Evolutionary conservation across 2,113 vertebrate genomes (phyloP).

Genomic region (Mormyrus iriodes): DNA sequence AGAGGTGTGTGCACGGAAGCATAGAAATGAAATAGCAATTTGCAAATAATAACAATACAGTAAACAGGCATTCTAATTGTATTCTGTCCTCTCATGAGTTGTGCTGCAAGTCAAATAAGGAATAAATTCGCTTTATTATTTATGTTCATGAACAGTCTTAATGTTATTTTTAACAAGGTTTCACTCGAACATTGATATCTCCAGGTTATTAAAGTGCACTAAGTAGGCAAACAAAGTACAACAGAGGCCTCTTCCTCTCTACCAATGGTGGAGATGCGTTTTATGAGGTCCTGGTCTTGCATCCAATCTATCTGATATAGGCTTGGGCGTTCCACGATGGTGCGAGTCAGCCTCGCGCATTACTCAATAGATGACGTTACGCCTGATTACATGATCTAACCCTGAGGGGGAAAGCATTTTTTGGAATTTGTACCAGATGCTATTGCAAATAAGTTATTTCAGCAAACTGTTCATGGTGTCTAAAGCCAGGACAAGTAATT

Average conservation of each 20-base stretch:
- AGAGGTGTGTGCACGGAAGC: slow-evolving; percentile 30
- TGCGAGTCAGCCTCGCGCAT: background rate
- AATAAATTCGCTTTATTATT: slow-evolving; percentile 59
- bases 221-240: background rate
- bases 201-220: background rate
- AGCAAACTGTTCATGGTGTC: slow-evolving; percentile 46
- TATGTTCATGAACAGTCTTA: slow-evolving; percentile 39
- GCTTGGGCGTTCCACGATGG: background rate
- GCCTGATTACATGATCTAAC: background rate
- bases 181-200: background rate
- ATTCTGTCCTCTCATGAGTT: slow-evolving; percentile 39
- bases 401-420: background rate
- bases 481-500: slow-evolving; percentile 50
- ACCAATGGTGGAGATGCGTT: too few species aligned
- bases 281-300: background rate
- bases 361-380: background rate
- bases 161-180: slow-evolving; percentile 42
- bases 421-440: background rate
- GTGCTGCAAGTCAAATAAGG: slow-evolving; percentile 60
- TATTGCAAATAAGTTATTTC: slow-evolving; percentile 36
- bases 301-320: too few species aligned
- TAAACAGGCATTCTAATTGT: slow-evolving; percentile 49
- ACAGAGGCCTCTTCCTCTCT: background rate
- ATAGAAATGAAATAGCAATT: slow-evolving; percentile 42
- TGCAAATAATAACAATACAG: slow-evolving; percentile 15